Percentiles rank a stretch among this genome's conserved stretches.
These are phyloP conservation scores for Drosophila bocqueti DNA, from an alignment of 1,140 invertebrate species.

Conservation along the genomic window DNA sequence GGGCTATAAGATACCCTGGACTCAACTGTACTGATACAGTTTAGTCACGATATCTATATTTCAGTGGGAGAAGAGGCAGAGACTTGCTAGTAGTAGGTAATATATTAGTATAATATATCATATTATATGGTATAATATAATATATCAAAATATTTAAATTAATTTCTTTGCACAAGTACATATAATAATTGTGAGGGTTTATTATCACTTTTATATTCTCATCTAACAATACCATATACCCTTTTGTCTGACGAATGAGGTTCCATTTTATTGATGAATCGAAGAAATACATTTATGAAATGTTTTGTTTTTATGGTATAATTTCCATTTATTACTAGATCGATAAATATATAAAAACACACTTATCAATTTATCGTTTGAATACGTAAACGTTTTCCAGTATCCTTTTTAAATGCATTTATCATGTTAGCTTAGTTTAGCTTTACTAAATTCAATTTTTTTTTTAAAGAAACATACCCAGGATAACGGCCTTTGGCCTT, in stretches of 20 bases:
- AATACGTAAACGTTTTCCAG: neutral
- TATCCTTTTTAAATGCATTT: neutral
- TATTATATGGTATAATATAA: no score
- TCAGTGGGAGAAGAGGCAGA: no score
- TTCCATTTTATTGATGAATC: neutral
- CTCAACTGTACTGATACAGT: no score
- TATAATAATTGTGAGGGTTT: no score
- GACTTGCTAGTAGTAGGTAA: no score
- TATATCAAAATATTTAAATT: neutral
- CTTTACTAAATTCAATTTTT: neutral
- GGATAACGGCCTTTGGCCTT: constrained; percentile 4
- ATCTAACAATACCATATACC: neutral
- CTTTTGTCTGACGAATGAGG: neutral
- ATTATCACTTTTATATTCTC: no score
- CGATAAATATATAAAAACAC: neutral
- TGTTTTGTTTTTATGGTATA: neutral
- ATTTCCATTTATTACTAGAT: neutral
- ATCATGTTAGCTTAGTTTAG: neutral
- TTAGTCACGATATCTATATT: no score
- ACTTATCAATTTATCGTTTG: no score
- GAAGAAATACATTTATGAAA: no score
- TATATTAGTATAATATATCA: no score
- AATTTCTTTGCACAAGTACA: neutral
- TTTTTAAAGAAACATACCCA: neutral
- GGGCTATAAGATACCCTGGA: neutral